Evolutionary conservation across 2,797 vertebrate genomes (phyloP).

Genomic region (Orestias chungarensis): DNA sequence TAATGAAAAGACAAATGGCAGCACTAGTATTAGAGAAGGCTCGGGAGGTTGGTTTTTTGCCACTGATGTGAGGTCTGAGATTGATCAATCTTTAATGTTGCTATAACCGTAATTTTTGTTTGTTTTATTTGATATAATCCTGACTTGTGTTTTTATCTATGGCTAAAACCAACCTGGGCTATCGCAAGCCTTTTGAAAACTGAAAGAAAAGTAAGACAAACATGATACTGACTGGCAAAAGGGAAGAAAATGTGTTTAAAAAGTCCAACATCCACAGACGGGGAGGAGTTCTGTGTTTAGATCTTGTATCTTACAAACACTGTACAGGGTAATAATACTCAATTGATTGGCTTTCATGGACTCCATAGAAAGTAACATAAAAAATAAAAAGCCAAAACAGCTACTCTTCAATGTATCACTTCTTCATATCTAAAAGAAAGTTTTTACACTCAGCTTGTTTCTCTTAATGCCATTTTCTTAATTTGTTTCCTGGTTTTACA

Average conservation of each 20-base stretch:
- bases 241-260: conserved; percentile 66
- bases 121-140: conserved; percentile 7
- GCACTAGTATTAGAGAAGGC: conserved; percentile 43
- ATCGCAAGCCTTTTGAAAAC: conserved; percentile 39
- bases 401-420: conserved; percentile 80
- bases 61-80: conserved; percentile 66
- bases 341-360: conserved; percentile 78
- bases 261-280: conserved; percentile 73
- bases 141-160: conserved; percentile 42
- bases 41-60: conserved; percentile 54
- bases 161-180: conserved; percentile 50
- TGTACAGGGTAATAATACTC: conserved; percentile 82
- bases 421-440: conserved; percentile 81
- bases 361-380: conserved; percentile 79
- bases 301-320: conserved; percentile 81
- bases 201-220: conserved; percentile 53
- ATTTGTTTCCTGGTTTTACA: conserved; percentile 74
- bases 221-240: conserved; percentile 63
- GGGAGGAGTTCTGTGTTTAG: conserved; percentile 65
- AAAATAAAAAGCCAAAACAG: conserved; percentile 76
- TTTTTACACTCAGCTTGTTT: conserved; percentile 79
- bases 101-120: conserved; percentile 18
- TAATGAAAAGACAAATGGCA: conserved; percentile 8
- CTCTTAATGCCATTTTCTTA: conserved; percentile 58
- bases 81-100: conserved; percentile 51